A percentile compares a stretch with the other conserved stretches of the same genome.
These are phyloP conservation scores for Polymixis lichenea DNA, from an alignment of 2,888 invertebrate genomes.

Conservation along the genomic window DNA sequence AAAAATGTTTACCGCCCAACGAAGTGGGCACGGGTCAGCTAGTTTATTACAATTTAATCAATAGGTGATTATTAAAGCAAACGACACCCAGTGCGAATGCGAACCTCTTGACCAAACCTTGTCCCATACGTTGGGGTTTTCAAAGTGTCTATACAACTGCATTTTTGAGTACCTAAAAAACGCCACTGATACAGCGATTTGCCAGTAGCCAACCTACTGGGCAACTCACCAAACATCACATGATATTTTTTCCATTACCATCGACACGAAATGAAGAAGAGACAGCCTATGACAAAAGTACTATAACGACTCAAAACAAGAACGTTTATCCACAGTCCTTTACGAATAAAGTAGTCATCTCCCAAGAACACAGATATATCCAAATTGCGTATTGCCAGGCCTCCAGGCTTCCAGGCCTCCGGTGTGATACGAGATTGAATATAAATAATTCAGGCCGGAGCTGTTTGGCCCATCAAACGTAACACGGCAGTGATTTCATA, in stretches of 20 bases:
- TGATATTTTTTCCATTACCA: background rate
- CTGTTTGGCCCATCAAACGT: constrained; percentile 50
- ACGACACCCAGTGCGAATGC: background rate
- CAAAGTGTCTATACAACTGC: background rate
- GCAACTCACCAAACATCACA: background rate
- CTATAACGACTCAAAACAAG: background rate
- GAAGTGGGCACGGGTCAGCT: no score
- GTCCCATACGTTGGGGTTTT: background rate
- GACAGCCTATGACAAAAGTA: background rate
- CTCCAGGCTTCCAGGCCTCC: constrained; percentile 26
- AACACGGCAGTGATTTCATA: constrained; percentile 54
- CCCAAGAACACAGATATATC: constrained; percentile 54
- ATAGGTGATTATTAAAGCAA: background rate
- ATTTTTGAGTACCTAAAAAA: background rate
- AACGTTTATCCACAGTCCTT: background rate
- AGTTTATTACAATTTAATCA: no score
- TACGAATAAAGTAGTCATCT: constrained; percentile 32
- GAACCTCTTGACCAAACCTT: background rate
- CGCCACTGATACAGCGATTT: background rate
- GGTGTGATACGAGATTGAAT: constrained; percentile 69
- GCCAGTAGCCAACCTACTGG: background rate
- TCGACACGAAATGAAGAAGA: background rate
- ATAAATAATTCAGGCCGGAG: constrained; percentile 71
- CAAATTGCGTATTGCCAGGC: constrained; percentile 65
- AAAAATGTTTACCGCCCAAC: no score